phyloP scores from a whole-genome alignment of 2,888 invertebrate genomes.

The Pristionchus entomophagus region DNA sequence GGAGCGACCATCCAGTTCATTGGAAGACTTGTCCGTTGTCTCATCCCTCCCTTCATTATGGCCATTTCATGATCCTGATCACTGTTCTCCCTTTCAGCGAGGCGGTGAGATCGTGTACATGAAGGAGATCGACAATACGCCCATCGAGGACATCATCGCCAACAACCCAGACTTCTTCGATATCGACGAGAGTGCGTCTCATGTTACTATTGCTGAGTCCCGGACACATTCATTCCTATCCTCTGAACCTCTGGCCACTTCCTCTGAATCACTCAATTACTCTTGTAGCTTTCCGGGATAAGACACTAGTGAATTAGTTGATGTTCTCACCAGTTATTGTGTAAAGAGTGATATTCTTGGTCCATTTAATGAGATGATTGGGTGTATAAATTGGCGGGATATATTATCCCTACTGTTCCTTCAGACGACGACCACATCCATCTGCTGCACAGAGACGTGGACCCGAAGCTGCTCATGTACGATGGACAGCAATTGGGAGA shows the following conservation, averaged over 20 bases:
- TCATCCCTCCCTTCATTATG: too few relatives aligned
- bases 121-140: neutral
- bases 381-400: too few relatives aligned
- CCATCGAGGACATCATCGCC: neutral
- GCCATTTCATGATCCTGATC: neutral
- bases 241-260: too few relatives aligned
- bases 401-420: neutral
- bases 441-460: neutral
- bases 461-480: neutral
- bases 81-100: neutral
- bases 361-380: too few relatives aligned
- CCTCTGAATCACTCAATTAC: too few relatives aligned
- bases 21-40: neutral
- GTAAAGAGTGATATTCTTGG: too few relatives aligned
- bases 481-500: neutral
- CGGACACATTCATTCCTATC: neutral
- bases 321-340: too few relatives aligned
- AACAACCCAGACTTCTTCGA: constrained; percentile 14
- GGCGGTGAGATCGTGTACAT: neutral
- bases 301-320: too few relatives aligned
- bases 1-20: constrained; percentile 32
- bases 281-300: too few relatives aligned
- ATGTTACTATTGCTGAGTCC: neutral
- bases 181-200: neutral
- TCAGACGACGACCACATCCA: constrained; percentile 21